Evolutionary conservation across 1,140 invertebrate species (phyloP), one percentile per base, ranked within the genome.

Genomic region (Tetragonula clypearis): DNA sequence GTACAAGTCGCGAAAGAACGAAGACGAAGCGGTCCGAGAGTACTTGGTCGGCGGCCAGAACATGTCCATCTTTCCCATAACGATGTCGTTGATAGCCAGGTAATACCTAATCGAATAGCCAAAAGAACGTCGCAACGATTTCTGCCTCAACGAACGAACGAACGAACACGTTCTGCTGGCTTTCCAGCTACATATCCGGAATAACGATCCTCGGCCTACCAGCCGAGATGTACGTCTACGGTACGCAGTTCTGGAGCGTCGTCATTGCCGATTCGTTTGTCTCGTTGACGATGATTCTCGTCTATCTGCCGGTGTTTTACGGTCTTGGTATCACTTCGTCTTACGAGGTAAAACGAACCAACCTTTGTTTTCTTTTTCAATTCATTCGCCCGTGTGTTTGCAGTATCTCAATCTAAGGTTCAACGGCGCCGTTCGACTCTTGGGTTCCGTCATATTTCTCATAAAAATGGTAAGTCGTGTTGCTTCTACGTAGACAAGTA

Each of bases 181-280:
- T 26, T 75, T 84, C n/a, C 93, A 98, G 98, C 94, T 99, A 98
- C 92, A 97, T 99, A 91, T 99, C 98, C 17, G 98, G 98, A 3
- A 98, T 99, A 76, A 98, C 98, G 0, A 94, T 99, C n/a, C 95
- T 99, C 2, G 98, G 98, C 11, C 95, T 98, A 1, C 98, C 98
- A 1, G 97, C 98, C 0, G 98, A 99, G 95, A 97, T 99, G 92
- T 99, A 99, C 90, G 96, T 97, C 2, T 98, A 98, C 91, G 98
- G 98, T 0, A 98, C 97, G 0, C 97, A 98, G 92, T 96, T 97
- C 85, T 97, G 96, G 96, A 95, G 96, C 87, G 95, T 97, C 53
- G 94, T 97, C 1, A 92, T 97, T 35, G 96, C 96, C 3, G 97
- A 97, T 92, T 95, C 96, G 86, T 94, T 98, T 8, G 97, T 98